Evolutionary conservation across 2,113 vertebrate species (phyloP).

Genomic region (Microcebus jonahi): DNA sequence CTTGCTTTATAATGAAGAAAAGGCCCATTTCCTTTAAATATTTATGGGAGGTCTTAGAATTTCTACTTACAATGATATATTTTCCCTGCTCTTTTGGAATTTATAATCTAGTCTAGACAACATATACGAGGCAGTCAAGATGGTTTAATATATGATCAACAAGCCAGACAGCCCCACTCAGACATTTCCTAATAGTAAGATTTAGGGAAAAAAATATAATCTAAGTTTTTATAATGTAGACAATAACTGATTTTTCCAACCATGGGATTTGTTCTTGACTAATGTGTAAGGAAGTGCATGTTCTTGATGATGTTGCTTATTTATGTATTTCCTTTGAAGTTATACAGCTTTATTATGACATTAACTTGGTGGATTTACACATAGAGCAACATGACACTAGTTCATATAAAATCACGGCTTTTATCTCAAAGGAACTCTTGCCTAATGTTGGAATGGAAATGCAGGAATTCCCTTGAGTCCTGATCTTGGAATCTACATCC

Average conservation of each 20-base stretch:
- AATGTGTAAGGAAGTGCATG: neutral
- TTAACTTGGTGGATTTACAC: conserved; percentile 38
- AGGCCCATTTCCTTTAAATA: neutral
- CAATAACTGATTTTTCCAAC: conserved; percentile 40
- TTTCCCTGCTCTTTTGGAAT: neutral
- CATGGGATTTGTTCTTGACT: neutral
- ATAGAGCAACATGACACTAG: neutral
- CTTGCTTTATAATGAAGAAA: conserved; percentile 22
- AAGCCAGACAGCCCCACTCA: neutral
- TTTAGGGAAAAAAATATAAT: neutral
- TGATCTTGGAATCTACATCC: conserved; percentile 9
- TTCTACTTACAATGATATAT: neutral
- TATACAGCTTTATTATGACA: neutral
- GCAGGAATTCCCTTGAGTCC: neutral
- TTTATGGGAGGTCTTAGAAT: neutral
- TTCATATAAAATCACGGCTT: neutral
- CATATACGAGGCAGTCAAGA: neutral
- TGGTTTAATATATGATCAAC: neutral
- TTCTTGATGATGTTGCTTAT: neutral
- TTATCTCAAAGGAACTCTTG: conserved; percentile 19
- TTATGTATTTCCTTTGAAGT: conserved; percentile 41
- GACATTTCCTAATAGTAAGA: conserved; percentile 14
- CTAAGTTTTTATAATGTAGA: conserved; percentile 6
- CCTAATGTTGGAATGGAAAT: neutral
- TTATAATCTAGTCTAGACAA: conserved; percentile 50